These are phyloP conservation scores for Chiloscyllium plagiosum DNA, from an alignment of 2,113 vertebrate species.

Conservation along the genomic window DNA sequence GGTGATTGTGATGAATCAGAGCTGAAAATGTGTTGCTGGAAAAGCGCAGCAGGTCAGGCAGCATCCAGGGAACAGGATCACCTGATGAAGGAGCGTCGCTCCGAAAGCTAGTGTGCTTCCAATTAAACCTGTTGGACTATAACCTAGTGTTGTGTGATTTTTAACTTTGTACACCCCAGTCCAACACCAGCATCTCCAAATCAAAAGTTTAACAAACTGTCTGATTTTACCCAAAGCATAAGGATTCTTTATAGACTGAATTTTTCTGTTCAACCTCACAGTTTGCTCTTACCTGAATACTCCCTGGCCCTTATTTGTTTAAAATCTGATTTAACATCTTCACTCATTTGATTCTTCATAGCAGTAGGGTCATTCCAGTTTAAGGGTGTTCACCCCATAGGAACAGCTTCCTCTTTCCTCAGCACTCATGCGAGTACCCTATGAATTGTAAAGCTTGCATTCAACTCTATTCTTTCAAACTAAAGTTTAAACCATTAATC, in stretches of 20 bases:
- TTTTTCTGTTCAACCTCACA: neutral
- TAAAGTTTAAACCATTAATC: neutral
- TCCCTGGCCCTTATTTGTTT: neutral
- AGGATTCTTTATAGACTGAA: neutral
- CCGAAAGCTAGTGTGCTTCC: too few relatives aligned
- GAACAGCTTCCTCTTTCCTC: neutral
- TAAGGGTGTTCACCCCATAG: neutral
- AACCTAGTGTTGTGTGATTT: too few relatives aligned
- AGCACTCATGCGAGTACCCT: neutral
- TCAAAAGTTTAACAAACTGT: too few relatives aligned
- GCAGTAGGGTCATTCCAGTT: neutral
- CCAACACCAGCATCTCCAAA: too few relatives aligned
- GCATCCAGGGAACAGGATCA: too few relatives aligned
- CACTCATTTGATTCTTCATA: neutral
- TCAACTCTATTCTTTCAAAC: neutral
- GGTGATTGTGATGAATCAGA: too few relatives aligned
- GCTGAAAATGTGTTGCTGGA: too few relatives aligned
- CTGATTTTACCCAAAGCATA: neutral
- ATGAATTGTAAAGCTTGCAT: neutral
- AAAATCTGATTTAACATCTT: neutral
- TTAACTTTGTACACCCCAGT: too few relatives aligned
- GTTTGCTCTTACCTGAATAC: neutral
- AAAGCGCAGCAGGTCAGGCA: too few relatives aligned
- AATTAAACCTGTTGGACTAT: too few relatives aligned
- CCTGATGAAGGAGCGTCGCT: too few relatives aligned